Base-by-base conservation (phyloP, 2,888 invertebrate species). In the Augiades crinisus region DNA sequence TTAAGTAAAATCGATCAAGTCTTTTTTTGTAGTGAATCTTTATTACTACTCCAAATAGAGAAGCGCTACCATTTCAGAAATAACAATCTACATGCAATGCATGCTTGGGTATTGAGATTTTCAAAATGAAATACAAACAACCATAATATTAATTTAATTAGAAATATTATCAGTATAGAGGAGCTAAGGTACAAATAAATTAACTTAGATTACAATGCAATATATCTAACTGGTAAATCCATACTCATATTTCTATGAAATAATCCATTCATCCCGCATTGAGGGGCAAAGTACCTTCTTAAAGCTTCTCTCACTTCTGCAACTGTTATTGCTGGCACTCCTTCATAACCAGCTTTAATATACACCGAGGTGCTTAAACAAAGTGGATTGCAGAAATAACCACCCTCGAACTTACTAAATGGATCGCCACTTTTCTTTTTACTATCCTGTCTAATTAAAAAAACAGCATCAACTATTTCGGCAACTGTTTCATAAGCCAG, bases 401-500 rank as follows among this genome's bases (percentile, higher is more conserved):
- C 92, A n/a, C 91, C 89, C 61, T 91, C 90, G 60, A 94, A 91
- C 57, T 94, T 92, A 58, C 92, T 92, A 50, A 94, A 92, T 0
- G 95, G 93, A 72, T 95, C 95, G 1, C 92, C 92, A 33, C 87
- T 79, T 34, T 91, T 92, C 70, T 92, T 93, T 57, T 91, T 92
- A 31, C 91, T 91, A 73, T 97, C 97, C 65, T 96, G 92, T 36
- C 96, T 90, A 1, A 97, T 93, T 40, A 97, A 74, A 56, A 97
- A 92, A 0, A 96, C 94, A 62, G 94, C 92, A 80, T 98, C 98
- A 1, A 96, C 93, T 52, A 98, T 93, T 73, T 96, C 95, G 0
- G 97, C 97, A 5, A 98, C 95, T 0, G 96, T 96, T 84, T 98
- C 97, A 74, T 96, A 96, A 0, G 97, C 96, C 60, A 97, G 89